Evolutionary conservation across 2,888 invertebrate species (phyloP), one percentile per base, ranked within the genome.

Genomic region (Synanthedon myopaeformis): DNA sequence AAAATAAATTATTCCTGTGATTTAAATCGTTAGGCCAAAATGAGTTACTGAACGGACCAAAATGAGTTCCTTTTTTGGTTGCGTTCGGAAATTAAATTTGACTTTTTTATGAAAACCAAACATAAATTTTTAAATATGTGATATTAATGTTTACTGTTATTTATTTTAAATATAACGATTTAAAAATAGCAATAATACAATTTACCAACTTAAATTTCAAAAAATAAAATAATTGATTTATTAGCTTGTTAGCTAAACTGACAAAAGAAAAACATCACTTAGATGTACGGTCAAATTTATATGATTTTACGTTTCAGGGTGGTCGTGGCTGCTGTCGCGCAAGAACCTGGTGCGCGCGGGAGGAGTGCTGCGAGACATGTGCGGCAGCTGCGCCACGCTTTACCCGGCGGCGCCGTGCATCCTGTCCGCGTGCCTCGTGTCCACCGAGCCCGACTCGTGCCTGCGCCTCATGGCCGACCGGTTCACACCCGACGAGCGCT

Each of bases 361-460:
- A 55, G 93, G 93, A 69, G 93, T 93, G 74, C 88, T 99, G 65
- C 95, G 95, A 70, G 97, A 97, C 67, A 92, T 96, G 69, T 99
- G 98, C 85, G 92, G 92, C 67, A 94, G 95, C 81, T 99, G 98
- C 83, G 90, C 91, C 53, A 89, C 94, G 59, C 90, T 96, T 81
- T 93, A 93, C 79, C 93, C 95, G 12, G 94, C 94, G 59, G 93
- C 92, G 60, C 98, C 99, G 0, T 94, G 96, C 76, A 96, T 99
- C 63, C 89, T 99, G 61, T 97, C 97, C 62, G 99, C 99, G n/a
- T 99, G 99, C 82, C 91, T 99, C 54, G 97, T 99, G 50, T 97
- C 97, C 59, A 90, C 98, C 56, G 98, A 99, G 82, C 95, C 97
- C 49, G 97, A 97, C 80, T 89, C 92, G 23, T 92, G 93, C 64